Conservation (phyloP, 2,888 invertebrate species). For the Spatulosminthurus flaviceps region DNA sequence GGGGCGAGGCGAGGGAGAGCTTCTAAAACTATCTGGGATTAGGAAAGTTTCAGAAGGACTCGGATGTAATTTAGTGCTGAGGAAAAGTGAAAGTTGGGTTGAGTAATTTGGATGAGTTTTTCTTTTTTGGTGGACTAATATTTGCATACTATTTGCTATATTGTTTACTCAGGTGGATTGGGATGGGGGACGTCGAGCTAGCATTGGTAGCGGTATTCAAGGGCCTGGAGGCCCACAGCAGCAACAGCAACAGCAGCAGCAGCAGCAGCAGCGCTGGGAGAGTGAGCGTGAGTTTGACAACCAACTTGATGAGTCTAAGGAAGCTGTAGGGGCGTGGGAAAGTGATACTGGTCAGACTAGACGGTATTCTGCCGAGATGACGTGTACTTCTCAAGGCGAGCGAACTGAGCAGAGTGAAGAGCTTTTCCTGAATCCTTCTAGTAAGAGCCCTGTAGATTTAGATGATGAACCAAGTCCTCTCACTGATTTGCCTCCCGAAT, state of each 20-base stretch:
- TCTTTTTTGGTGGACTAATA: too few species aligned
- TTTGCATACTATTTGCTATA: too few species aligned
- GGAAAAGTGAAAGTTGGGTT: too few species aligned
- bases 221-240: slow-evolving; percentile 55
- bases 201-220: slow-evolving; percentile 51
- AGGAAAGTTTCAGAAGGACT: too few species aligned
- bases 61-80: too few species aligned
- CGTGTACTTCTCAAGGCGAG: slow-evolving; percentile 54
- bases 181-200: slow-evolving; percentile 53
- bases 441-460: slow-evolving; percentile 61
- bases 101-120: too few species aligned
- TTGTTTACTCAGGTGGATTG: slow-evolving; percentile 53
- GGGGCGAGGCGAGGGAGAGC: too few species aligned
- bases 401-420: slow-evolving; percentile 59
- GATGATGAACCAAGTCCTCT: slow-evolving; percentile 52
- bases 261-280: slow-evolving; percentile 60
- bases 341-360: slow-evolving; percentile 60
- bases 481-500: slow-evolving; percentile 51
- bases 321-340: slow-evolving; percentile 60
- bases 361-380: slow-evolving; percentile 60
- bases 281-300: slow-evolving; percentile 63
- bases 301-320: slow-evolving; percentile 43
- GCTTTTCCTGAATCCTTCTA: slow-evolving; percentile 57
- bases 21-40: too few species aligned
- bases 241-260: too few species aligned